A percentile compares a stretch with the other conserved stretches of the same genome.
These are phyloP conservation scores for Keiferia lycopersicella DNA, from an alignment of 2,888 invertebrate genomes.

Conservation along the genomic window DNA sequence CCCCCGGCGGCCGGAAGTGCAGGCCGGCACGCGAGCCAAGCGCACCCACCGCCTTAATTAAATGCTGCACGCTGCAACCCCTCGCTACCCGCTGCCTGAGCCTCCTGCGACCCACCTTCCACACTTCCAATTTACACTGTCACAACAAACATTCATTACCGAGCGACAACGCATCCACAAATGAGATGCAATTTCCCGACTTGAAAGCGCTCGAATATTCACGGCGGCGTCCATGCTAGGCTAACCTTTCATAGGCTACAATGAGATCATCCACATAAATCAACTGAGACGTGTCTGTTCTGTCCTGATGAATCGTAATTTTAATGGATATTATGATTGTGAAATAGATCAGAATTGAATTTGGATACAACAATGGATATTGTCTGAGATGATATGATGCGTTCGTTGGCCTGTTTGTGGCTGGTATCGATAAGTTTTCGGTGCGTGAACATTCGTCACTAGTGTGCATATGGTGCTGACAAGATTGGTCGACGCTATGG, in stretches of 20 bases:
- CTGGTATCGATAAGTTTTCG: neutral
- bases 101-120: constrained; percentile 25
- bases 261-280: constrained; percentile 11
- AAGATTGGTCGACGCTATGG: constrained; percentile 5
- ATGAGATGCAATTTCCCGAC: constrained; percentile 22
- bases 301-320: neutral
- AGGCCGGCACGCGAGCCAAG: constrained; percentile 75
- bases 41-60: constrained; percentile 78
- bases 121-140: constrained; percentile 39
- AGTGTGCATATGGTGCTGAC: neutral
- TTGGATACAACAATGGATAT: constrained; percentile 8
- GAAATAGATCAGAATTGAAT: neutral
- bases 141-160: constrained; percentile 40
- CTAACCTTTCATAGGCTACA: neutral
- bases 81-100: constrained; percentile 40
- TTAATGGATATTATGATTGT: constrained; percentile 5
- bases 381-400: constrained; percentile 11
- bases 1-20: constrained; percentile 76
- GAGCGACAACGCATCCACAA: constrained; percentile 19
- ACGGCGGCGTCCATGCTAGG: neutral
- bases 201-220: constrained; percentile 10
- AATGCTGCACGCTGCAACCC: constrained; percentile 72
- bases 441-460: neutral
- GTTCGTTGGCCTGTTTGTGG: constrained; percentile 3
- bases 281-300: constrained; percentile 5